These are phyloP conservation scores for Apis cerana DNA, from an alignment of 1,140 invertebrate species.

Conservation along the genomic window DNA sequence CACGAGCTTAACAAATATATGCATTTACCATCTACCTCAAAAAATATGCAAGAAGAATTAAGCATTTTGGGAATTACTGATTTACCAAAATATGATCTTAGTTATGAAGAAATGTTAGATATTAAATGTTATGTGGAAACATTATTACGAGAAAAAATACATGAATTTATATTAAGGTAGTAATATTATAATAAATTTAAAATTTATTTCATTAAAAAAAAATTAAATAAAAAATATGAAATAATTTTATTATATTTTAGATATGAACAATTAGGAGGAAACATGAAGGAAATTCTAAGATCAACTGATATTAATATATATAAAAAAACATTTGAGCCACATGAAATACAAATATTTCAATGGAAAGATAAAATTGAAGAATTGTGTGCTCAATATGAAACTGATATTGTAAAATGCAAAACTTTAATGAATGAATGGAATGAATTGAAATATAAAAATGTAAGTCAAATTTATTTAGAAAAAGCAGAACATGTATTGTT, in stretches of 20 bases:
- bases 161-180: conserved; percentile 60
- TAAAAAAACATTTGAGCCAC: conserved; percentile 53
- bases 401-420: conserved; percentile 54
- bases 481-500: conserved; percentile 63
- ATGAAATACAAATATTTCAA: conserved; percentile 56
- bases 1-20: conserved; percentile 67
- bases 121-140: conserved; percentile 64
- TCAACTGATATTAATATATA: conserved; percentile 51
- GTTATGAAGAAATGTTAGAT: conserved; percentile 62
- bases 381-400: conserved; percentile 63
- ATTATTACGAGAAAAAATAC: conserved; percentile 61
- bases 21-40: conserved; percentile 54
- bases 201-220: conserved; percentile 6
- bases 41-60: conserved; percentile 56
- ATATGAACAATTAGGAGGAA: conserved; percentile 66
- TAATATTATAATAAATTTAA: conserved; percentile 44
- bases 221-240: background rate
- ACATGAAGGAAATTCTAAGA: conserved; percentile 63
- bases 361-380: conserved; percentile 73
- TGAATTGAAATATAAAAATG: conserved; percentile 64
- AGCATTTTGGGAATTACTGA: conserved; percentile 68
- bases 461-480: conserved; percentile 61
- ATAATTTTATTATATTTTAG: conserved; percentile 54
- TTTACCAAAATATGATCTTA: conserved; percentile 62
- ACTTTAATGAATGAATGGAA: conserved; percentile 66